Conservation (phyloP, 1,140 invertebrate species). For the Hycleus cichorii region DNA sequence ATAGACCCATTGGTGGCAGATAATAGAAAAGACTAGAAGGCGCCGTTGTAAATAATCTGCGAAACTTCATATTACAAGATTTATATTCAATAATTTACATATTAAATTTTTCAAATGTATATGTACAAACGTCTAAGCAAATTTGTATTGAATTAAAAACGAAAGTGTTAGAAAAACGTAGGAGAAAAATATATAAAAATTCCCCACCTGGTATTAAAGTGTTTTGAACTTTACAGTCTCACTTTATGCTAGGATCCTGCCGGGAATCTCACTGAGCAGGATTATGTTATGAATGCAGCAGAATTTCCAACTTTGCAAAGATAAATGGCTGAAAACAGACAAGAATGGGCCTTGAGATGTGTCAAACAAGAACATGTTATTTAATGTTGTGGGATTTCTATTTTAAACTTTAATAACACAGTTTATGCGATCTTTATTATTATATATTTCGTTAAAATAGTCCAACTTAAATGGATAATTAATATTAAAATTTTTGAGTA, state of each 20-base stretch:
- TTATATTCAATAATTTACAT: too few species aligned
- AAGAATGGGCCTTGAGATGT: conserved; percentile 14
- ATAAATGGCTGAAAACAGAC: conserved; percentile 15
- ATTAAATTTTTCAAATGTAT: too few species aligned
- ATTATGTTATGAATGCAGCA: conserved; percentile 16
- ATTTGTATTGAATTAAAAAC: too few species aligned
- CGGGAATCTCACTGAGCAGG: conserved; percentile 14
- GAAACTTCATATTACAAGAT: too few species aligned
- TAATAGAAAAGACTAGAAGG: too few species aligned
- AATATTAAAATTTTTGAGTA: conserved; percentile 4
- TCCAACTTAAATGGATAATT: conserved; percentile 6
- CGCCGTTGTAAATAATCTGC: too few species aligned
- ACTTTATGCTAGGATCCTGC: conserved; percentile 13
- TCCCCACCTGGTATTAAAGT: conserved; percentile 12
- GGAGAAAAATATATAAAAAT: too few species aligned
- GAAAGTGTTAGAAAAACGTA: too few species aligned
- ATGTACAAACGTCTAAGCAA: too few species aligned
- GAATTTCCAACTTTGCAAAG: conserved; percentile 15
- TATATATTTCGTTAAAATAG: conserved; percentile 4
- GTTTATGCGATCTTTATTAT: conserved; percentile 4
- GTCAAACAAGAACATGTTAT: conserved; percentile 15
- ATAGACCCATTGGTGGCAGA: too few species aligned
- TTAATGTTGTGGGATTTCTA: conserved; percentile 16
- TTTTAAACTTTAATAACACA: conserved; percentile 15
- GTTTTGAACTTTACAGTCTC: conserved; percentile 12